Evolutionary conservation across 2,888 invertebrate species (phyloP).

Genomic region (Parochlus steinenii): DNA sequence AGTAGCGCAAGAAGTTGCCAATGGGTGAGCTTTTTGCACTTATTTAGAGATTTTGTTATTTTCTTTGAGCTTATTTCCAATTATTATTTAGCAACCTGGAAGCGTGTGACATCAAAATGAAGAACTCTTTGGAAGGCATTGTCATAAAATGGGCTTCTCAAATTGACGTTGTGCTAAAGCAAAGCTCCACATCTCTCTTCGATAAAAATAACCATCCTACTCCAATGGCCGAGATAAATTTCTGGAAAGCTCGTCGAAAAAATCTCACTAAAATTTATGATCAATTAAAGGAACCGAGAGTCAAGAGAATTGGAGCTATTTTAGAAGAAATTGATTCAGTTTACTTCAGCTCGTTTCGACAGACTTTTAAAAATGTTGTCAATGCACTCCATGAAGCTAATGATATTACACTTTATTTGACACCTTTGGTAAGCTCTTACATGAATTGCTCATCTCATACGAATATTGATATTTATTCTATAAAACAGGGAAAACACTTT

Average conservation of each 20-base stretch:
- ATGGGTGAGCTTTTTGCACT: slow-evolving; percentile 26
- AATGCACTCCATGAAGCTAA: slow-evolving; percentile 64
- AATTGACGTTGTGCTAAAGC: slow-evolving; percentile 59
- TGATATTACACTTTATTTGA: slow-evolving; percentile 64
- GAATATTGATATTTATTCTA: slow-evolving; percentile 1
- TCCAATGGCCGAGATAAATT: slow-evolving; percentile 55
- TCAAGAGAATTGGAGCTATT: slow-evolving; percentile 67
- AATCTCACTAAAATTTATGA: slow-evolving; percentile 77
- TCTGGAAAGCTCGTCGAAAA: slow-evolving; percentile 59
- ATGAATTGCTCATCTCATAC: neutral
- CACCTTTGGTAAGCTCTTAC: slow-evolving; percentile 39
- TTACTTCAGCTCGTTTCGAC: slow-evolving; percentile 60
- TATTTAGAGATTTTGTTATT: neutral
- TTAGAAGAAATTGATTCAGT: slow-evolving; percentile 63
- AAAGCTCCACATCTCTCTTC: slow-evolving; percentile 54
- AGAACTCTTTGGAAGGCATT: slow-evolving; percentile 68
- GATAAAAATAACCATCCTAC: slow-evolving; percentile 51
- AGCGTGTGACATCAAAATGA: slow-evolving; percentile 48
- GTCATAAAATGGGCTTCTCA: slow-evolving; percentile 75
- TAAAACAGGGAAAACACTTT: slow-evolving; percentile 35
- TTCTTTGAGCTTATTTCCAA: neutral
- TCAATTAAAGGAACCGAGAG: slow-evolving; percentile 66
- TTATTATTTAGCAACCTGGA: slow-evolving; percentile 24
- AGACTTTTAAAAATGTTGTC: slow-evolving; percentile 56
- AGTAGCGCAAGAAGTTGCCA: slow-evolving; percentile 34